Percentiles rank a stretch among this genome's conserved stretches.
Conservation (phyloP, 2,888 invertebrate species). For the Lepeophtheirus nordmannii region DNA sequence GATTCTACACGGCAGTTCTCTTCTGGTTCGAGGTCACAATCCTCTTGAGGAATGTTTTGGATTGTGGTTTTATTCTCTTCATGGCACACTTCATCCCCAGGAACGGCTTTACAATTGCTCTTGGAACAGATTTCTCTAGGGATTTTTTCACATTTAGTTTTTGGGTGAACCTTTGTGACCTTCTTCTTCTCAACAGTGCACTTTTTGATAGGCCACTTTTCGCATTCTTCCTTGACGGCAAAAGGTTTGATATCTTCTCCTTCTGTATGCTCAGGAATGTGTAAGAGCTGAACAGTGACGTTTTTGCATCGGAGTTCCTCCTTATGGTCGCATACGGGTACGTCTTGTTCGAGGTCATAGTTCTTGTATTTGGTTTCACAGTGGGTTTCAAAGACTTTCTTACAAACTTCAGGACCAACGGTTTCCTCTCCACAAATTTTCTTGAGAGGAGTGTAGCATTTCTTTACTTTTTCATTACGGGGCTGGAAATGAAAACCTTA, state of each 20-base stretch:
- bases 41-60: slow-evolving; percentile 7
- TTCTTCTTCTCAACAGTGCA: not conserved
- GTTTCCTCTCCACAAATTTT: not conserved
- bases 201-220: not conserved
- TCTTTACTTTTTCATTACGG: not conserved
- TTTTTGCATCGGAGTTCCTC: not conserved
- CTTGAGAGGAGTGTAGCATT: not conserved
- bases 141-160: not conserved
- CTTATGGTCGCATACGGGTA: not conserved
- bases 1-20: not conserved
- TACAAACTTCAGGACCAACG: not conserved
- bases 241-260: not conserved
- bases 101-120: not conserved
- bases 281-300: not conserved
- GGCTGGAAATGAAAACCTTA: not conserved
- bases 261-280: not conserved
- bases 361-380: not conserved
- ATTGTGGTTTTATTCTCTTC: not conserved
- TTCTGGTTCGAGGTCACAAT: not conserved
- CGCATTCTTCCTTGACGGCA: not conserved
- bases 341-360: not conserved
- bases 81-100: not conserved
- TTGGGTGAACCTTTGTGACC: not conserved
- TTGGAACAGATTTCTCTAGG: not conserved
- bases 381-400: not conserved